These are phyloP conservation scores for Pelvicachromis taeniatus DNA, from an alignment of 2,113 vertebrate genomes.

Conservation along the genomic window DNA sequence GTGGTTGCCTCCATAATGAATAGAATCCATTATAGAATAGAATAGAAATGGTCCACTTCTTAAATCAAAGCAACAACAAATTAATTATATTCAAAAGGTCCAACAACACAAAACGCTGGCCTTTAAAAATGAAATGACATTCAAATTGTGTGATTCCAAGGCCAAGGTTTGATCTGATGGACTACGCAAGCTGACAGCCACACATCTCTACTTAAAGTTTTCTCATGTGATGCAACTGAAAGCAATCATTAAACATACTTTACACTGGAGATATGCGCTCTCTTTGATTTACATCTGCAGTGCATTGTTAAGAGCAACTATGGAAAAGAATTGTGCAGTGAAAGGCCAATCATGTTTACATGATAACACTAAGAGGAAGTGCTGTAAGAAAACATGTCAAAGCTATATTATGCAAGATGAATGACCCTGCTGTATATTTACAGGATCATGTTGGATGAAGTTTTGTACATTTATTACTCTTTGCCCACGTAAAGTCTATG, in stretches of 20 bases:
- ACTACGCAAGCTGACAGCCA: not conserved
- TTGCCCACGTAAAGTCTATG: not conserved
- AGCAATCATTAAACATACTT: not conserved
- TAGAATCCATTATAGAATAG: no score
- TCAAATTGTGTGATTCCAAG: not conserved
- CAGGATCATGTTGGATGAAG: not conserved
- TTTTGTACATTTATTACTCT: not conserved
- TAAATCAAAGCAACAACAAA: not conserved
- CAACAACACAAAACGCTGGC: not conserved
- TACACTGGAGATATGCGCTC: not conserved
- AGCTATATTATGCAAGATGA: not conserved
- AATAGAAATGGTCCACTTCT: not conserved
- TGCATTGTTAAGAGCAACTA: not conserved
- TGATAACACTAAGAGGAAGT: conserved; percentile 20
- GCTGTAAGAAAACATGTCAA: not conserved
- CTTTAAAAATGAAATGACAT: not conserved
- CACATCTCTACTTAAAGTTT: not conserved
- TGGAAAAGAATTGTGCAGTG: not conserved
- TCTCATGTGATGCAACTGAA: not conserved
- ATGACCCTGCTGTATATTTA: not conserved
- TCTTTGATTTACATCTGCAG: not conserved
- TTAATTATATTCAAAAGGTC: not conserved
- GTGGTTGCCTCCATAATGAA: not conserved
- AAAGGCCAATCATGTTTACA: not conserved
- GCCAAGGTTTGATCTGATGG: not conserved